Percentiles rank a stretch among this genome's conserved stretches.
phyloP scores from a whole-genome alignment of 2,888 invertebrate genomes.

The Embidobia sp. region DNA sequence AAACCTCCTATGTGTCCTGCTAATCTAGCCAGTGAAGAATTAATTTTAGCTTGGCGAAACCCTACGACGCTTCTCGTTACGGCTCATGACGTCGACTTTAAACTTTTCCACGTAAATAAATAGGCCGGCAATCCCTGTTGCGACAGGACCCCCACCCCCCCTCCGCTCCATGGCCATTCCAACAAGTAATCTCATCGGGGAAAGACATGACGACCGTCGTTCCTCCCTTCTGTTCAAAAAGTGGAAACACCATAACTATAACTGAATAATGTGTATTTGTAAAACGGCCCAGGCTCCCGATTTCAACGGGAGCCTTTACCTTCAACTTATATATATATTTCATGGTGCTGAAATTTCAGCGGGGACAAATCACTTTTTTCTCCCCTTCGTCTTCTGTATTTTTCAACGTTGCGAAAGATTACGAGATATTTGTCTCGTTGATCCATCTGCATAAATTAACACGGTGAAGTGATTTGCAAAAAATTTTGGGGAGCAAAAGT shows the following conservation, averaged over 20 bases:
- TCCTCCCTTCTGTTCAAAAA: conserved; percentile 37
- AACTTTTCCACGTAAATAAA: conserved; percentile 70
- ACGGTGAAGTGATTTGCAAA: too few relatives aligned
- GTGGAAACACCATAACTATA: conserved; percentile 48
- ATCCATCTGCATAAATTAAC: too few relatives aligned
- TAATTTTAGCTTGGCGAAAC: conserved; percentile 76
- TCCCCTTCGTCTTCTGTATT: too few relatives aligned
- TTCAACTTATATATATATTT: too few relatives aligned
- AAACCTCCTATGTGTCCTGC: conserved; percentile 74
- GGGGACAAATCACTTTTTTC: too few relatives aligned
- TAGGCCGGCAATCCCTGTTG: conserved; percentile 62
- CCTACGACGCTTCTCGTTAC: conserved; percentile 68
- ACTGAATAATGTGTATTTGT: conserved; percentile 46
- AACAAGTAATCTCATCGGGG: conserved; percentile 41
- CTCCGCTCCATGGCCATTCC: conserved; percentile 18
- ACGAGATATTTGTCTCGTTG: too few relatives aligned
- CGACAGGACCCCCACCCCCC: conserved; percentile 32
- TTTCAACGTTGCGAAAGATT: too few relatives aligned
- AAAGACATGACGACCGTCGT: conserved; percentile 15
- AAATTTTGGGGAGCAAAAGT: too few relatives aligned
- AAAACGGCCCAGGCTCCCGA: conserved; percentile 26
- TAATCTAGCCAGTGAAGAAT: conserved; percentile 75
- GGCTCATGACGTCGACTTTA: conserved; percentile 61
- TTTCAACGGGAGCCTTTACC: too few relatives aligned
- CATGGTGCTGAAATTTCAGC: too few relatives aligned